A percentile compares a stretch with the other conserved stretches of the same genome.
Conservation (phyloP, 2,113 vertebrate species). For the Indri indri region DNA sequence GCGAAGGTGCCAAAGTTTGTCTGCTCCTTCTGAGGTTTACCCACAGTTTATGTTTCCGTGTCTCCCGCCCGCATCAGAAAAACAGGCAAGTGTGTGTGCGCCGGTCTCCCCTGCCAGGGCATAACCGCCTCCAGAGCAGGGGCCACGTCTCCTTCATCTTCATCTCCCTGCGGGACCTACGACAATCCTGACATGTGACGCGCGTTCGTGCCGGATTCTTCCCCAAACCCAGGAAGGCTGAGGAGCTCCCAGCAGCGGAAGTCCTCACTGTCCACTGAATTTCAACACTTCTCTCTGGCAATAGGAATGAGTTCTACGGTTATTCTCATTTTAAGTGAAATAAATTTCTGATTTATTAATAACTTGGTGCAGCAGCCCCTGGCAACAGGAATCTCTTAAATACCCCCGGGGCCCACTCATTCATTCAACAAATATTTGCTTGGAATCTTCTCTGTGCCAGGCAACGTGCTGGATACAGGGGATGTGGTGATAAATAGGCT, state of each 20-base stretch:
- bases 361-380: neutral
- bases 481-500: neutral
- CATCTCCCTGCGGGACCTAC: neutral
- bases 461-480: neutral
- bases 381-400: neutral
- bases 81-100: neutral
- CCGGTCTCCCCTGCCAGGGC: neutral
- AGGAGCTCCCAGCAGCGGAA: neutral
- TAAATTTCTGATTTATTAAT: neutral
- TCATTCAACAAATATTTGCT: neutral
- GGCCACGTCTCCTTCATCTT: neutral
- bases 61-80: neutral
- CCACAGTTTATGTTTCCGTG: slow-evolving; percentile 12
- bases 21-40: neutral
- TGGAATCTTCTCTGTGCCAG: neutral
- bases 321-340: neutral
- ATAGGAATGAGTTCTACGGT: neutral
- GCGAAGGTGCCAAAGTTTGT: neutral
- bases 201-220: neutral
- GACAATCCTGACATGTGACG: neutral
- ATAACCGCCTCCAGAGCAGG: neutral
- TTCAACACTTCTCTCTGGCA: neutral
- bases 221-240: neutral
- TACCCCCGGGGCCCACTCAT: neutral
- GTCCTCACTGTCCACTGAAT: neutral